Base-by-base conservation (phyloP, 2,797 vertebrate species). In the Scolopax bukidnonensis region DNA sequence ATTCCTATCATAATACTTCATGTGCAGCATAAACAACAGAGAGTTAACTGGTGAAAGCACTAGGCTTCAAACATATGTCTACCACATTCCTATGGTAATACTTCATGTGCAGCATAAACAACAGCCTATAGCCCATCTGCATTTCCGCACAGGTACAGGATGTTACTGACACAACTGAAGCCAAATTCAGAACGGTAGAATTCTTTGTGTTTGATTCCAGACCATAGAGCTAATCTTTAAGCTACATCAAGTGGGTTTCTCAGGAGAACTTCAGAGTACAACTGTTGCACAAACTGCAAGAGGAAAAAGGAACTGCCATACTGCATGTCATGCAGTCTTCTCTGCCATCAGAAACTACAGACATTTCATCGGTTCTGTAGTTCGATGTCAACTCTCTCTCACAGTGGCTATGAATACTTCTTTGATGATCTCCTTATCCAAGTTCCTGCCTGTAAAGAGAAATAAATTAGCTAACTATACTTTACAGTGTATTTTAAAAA, bases 381-480 rank as follows among this genome's bases (percentile, higher is more conserved):
- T 57, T 59, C 53, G n/a, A 9, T 69, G 90, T 97, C 92, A 95
- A 73, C 70, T 96, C 83, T 84, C 95, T 67, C 45, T 93, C 85
- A 99, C 97, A 53, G 97, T 96, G 45, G 98, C 96, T 89, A 98
- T 93, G 95, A 99, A 99, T 33, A 97, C 96, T 64, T 98, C 97
- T 96, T 98, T 98, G 84, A 99, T 98, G 81, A 98, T 95, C 24
- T 99, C 98, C 86, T 98, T 98, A 98, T 99, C 99, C 98, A 99
- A 96, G 96, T 99, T 98, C 85, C 98, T 98, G 25, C 99, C 99
- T 99, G 97, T 36, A 96, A 97, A 96, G 23, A 97, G 60, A 92
- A 95, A 68, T 97, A 88, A 61, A 90, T 27, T 57, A 64, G 47
- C 41, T 89, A 60, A 48, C 23, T 87, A 41, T 93, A 86, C 64